Conservation (phyloP, 2,888 invertebrate genomes). For the Acrobasis repandana region DNA sequence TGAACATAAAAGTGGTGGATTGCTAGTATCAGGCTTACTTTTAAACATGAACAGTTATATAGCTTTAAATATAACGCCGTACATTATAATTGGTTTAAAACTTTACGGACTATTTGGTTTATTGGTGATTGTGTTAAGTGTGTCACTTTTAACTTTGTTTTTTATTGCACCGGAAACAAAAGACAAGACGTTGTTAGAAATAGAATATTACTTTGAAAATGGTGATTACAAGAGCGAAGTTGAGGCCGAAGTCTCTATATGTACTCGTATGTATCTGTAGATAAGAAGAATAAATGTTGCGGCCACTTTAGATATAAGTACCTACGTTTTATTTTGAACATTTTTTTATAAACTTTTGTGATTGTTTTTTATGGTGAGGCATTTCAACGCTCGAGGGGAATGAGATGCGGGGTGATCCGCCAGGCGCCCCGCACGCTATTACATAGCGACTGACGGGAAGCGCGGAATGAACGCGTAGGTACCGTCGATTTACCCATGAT, state of each 20-base stretch:
- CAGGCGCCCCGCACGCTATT: no score
- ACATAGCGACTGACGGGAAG: no score
- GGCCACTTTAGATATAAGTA: no score
- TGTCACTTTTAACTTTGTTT: slow-evolving; percentile 36
- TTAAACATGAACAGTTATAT: not conserved
- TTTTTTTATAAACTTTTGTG: no score
- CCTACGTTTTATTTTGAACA: no score
- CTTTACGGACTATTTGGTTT: not conserved
- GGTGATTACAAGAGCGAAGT: slow-evolving; percentile 36
- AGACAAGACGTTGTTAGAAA: slow-evolving; percentile 43
- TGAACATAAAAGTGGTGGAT: not conserved
- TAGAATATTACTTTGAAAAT: slow-evolving; percentile 43
- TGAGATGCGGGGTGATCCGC: no score
- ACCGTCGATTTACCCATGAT: no score
- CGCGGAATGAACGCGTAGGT: no score
- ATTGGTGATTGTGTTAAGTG: not conserved
- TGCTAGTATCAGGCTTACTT: not conserved
- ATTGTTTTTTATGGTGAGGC: no score
- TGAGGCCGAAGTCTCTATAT: not conserved
- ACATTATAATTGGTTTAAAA: not conserved
- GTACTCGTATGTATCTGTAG: no score
- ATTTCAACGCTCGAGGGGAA: no score
- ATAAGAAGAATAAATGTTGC: no score
- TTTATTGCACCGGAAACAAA: slow-evolving; percentile 46
- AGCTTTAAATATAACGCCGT: not conserved